Evolutionary conservation across 2,113 vertebrate species (phyloP).

Genomic region (Urocolius indicus): DNA sequence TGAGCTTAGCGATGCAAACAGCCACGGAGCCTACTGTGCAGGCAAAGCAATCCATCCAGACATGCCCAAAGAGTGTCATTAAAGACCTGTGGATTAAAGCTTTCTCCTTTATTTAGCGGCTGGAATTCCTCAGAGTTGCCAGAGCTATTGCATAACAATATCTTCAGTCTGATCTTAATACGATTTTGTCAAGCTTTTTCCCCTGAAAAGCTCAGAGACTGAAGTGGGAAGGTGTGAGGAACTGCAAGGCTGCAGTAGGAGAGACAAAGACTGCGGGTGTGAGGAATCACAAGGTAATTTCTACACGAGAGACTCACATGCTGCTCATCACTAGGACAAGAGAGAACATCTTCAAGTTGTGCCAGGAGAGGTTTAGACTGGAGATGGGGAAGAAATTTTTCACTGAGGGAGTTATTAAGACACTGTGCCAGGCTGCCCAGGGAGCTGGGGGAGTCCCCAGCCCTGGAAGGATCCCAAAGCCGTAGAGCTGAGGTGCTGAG

Average conservation of each 20-base stretch:
- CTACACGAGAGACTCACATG: accelerated
- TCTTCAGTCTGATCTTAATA: slow-evolving; percentile 7
- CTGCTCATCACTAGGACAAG: background rate
- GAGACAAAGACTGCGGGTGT: background rate
- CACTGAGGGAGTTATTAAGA: too few species aligned
- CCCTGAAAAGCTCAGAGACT: background rate
- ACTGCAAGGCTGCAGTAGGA: background rate
- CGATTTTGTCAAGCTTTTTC: background rate
- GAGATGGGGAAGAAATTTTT: too few species aligned
- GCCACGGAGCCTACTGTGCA: background rate
- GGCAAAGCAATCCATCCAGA: background rate
- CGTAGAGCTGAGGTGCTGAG: too few species aligned
- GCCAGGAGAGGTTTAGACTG: too few species aligned
- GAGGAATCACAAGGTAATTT: background rate
- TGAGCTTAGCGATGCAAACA: background rate
- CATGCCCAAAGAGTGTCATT: slow-evolving; percentile 18
- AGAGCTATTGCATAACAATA: background rate
- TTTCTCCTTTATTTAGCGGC: slow-evolving; percentile 28
- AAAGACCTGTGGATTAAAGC: slow-evolving; percentile 40
- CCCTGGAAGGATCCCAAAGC: too few species aligned
- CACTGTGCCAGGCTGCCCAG: too few species aligned
- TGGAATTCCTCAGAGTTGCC: background rate
- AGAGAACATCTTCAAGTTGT: too few species aligned
- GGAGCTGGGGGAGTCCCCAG: too few species aligned
- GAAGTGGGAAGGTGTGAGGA: background rate